Base-by-base conservation (phyloP, 2,113 vertebrate genomes). In the Burhinus oedicnemus region DNA sequence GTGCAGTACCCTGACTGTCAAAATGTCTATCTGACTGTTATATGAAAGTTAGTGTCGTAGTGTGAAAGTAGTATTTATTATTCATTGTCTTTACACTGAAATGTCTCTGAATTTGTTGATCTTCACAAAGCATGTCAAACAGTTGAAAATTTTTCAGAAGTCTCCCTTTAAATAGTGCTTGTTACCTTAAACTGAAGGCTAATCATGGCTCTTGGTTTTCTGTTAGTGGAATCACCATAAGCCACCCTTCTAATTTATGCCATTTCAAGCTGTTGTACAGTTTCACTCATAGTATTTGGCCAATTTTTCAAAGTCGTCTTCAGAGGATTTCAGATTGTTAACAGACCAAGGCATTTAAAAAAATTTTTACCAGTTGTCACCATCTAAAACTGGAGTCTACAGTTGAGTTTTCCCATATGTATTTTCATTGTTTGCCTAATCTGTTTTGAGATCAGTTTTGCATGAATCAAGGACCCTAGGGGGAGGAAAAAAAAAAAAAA, bases 401-500 rank as follows among this genome's bases (percentile, higher is more conserved):
- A 77, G 70, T 29, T 93, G 71, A 89, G 55, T 94, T 95, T 92
- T 86, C 92, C 79, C 58, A n/a, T 90, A 61, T 88, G 71, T 77
- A 72, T 95, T 96, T 94, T 90, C 92, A 92, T 96, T 95, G 82
- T 89, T 96, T 83, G 85, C 86, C 32, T 95, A 85, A 94, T 96
- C 77, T 95, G 87, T 87, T 95, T 79, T 79, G 93, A 89, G 62
- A 93, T 91, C 74, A 49, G 40, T 91, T 96, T 82, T 91, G 65
- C 36, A 65, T 79, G 58, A 95, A 87, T 79, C 45, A 65, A 80
- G 77, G 61, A 89, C 85, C 72, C 58, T 40, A 29, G 15, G 29
- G 14, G 1, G 7, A 5, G 13, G 6, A 1, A 27, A 21, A 57
- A 30, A 44, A 40, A 45, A 51, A 64, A 14, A 44, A 65, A 21